Percentiles rank a stretch among this genome's conserved stretches.
Evolutionary conservation across 2,888 invertebrate genomes (phyloP).

Genomic region (Acleris holmiana): DNA sequence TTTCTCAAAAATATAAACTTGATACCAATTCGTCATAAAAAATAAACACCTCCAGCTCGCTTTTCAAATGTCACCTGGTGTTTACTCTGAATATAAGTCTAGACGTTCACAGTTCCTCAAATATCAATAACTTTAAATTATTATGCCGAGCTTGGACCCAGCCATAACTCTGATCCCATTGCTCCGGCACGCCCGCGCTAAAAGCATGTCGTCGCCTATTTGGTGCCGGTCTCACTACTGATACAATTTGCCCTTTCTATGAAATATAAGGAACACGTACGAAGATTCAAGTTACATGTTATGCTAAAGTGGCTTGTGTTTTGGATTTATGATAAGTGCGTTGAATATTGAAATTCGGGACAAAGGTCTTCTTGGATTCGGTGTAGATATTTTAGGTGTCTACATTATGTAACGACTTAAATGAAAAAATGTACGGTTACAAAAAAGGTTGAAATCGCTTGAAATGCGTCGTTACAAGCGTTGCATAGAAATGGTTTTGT

Average conservation of each 20-base stretch:
- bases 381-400: no score
- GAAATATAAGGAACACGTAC: conserved; percentile 57
- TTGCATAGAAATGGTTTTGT: no score
- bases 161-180: conserved; percentile 59
- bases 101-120: background rate
- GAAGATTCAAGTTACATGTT: conserved; percentile 48
- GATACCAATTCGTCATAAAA: no score
- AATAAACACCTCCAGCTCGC: no score
- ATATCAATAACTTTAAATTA: conserved; percentile 16
- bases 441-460: no score
- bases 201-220: conserved; percentile 80
- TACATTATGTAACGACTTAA: no score
- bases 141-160: conserved; percentile 42
- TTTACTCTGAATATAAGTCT: conserved; percentile 12
- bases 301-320: conserved; percentile 33
- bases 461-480: no score
- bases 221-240: conserved; percentile 63
- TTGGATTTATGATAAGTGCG: conserved; percentile 18
- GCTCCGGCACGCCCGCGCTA: conserved; percentile 63
- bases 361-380: background rate
- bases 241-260: conserved; percentile 69
- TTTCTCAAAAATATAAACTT: no score
- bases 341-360: conserved; percentile 13
- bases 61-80: no score
- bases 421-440: no score